Base-by-base conservation (phyloP, 2,797 vertebrate genomes). In the Dipus sagitta region DNA sequence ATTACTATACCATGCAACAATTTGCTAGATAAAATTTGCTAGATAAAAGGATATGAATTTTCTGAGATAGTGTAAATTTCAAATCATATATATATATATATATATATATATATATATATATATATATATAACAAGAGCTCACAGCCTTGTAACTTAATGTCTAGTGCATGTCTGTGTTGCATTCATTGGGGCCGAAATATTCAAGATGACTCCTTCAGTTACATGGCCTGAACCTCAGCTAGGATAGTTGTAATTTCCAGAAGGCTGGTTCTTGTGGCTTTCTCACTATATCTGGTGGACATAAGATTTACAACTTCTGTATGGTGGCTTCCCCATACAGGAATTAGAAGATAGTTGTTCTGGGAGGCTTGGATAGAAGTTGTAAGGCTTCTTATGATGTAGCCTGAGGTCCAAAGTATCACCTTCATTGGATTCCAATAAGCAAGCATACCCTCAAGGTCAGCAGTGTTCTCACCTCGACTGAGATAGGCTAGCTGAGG, bases 31-130 rank as follows among this genome's bases (percentile, higher is more conserved):
- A 4, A 89, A 34, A 47, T 67, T 86, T 91, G 10, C 32, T 67
- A 17, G 5, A 58, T 75, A 4, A 89, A 92, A 83, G 0, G 65
- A 92, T 70, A 42, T 38, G 0, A 95, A 77, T 28, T 84, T 84
- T 91, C 76, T 79, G 62, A 92, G n/a, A 1, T 38, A 71, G 9
- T 71, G 91, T 86, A 88, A 80, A 81, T 60, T 92, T 86, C 11
- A 87, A 78, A 67, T 67, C 3, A 87, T 21, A 54, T 14, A 90
- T n/a, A 32, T 71, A 67, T 20, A 74, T 88, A 42, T 71, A 67
- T 20, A 68, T 85, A 28, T 89, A 24, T 23, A 77, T 71, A 60
- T 85, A 58, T 23, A 65, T 86, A 32, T 76, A 32, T 24, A 60
- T 82, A n/a, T 91, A n/a, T 17, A 34, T 67, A 71, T 88, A 3